Evolutionary conservation across 2,888 invertebrate species (phyloP).

Genomic region (Tinea pellionella): DNA sequence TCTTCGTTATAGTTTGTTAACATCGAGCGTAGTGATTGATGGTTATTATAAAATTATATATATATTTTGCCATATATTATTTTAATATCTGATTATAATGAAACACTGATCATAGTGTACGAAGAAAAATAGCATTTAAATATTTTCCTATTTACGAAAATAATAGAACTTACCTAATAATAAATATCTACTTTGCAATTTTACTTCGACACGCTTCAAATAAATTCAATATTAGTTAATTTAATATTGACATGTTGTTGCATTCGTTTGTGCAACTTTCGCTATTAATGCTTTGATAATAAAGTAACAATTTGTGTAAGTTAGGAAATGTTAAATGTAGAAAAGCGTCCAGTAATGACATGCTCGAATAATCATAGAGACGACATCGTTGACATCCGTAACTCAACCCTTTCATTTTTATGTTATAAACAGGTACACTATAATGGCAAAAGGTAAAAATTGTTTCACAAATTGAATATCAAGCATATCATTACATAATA

Average conservation of each 20-base stretch:
- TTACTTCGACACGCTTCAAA: not conserved
- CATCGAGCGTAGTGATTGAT: too few species aligned
- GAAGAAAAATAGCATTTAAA: not conserved
- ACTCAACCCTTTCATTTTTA: not conserved
- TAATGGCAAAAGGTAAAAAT: not conserved
- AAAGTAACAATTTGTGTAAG: not conserved
- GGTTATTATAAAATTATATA: too few species aligned
- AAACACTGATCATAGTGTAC: not conserved
- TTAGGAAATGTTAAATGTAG: not conserved
- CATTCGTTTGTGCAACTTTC: not conserved
- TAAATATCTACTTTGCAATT: not conserved
- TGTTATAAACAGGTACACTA: not conserved
- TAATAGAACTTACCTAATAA: not conserved
- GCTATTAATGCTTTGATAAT: not conserved
- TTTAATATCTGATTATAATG: not conserved
- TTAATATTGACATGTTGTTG: not conserved
- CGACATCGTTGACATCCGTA: not conserved
- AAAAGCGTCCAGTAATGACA: slow-evolving; percentile 33
- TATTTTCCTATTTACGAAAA: not conserved
- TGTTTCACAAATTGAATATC: not conserved
- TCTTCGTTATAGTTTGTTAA: too few species aligned
- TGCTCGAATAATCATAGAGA: slow-evolving; percentile 31
- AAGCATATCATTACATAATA: too few species aligned
- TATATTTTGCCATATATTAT: not conserved
- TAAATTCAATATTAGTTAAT: not conserved